Evolutionary conservation across 2,113 vertebrate genomes (phyloP), one percentile per base, ranked within the genome.

Genomic region (Hippolais icterina): DNA sequence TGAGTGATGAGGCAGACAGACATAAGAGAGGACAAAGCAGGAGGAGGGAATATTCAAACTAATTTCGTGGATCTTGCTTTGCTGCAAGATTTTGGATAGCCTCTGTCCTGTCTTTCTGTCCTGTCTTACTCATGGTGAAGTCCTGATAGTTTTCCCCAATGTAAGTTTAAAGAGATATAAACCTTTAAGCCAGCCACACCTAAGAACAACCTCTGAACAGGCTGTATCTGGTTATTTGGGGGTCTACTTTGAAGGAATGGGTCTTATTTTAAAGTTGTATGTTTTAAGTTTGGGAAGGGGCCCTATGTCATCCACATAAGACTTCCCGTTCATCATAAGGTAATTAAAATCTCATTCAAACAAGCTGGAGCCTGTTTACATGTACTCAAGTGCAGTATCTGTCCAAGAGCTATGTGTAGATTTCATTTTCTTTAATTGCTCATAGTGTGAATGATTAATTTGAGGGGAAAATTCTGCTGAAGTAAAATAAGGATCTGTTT

Each of bases 391-490:
- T 93, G 81, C 75, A 41, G 52, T 76, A 50, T 84, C 85, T 89
- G 11, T 83, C 83, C 31, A 89, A 87, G 21, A 82, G 41, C 59
- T 80, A 27, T 49, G 46, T 74, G 69, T 33, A 94, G 53, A 75
- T 91, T 91, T 89, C 21, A 83, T 56, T 87, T 93, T 72, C 50
- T 90, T 60, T 83, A 92, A 87, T 71, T 85, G 59, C 72, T 95
- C 11, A 42, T 44, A 59, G 80, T 2, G 4, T 71, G 60, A 91
- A 83, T 92, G 91, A 74, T 83, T 91, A 91, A 94, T 93, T 87
- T 91, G 86, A 96, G 50, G 70, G 64, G 37, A 69, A 66, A 83
- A n/a, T 56, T 93, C 77, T 70, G 61, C 50, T 91, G 63, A 56
- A 54, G 14, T 94, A 53, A 60, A 95, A 88, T 56, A 86, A 90